These are phyloP conservation scores for Asbolus verrucosus DNA, from an alignment of 1,140 invertebrate genomes.

Conservation along the genomic window DNA sequence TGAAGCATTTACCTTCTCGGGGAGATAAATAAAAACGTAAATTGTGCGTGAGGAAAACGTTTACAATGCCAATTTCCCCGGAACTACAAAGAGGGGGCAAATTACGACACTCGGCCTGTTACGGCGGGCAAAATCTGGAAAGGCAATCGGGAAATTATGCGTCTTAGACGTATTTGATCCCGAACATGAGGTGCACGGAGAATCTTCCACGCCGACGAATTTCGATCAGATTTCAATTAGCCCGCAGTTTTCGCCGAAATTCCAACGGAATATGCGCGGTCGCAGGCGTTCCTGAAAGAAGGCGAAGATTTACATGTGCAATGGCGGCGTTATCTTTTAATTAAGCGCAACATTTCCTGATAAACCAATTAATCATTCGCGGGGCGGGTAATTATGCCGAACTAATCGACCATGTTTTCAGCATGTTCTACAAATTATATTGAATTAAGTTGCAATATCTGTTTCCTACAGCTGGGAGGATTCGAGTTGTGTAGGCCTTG, in stretches of 20 bases:
- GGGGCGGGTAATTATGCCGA: constrained; percentile 29
- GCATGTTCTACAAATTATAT: constrained; percentile 44
- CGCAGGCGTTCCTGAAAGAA: too few relatives aligned
- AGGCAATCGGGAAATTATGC: not conserved
- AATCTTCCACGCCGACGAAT: too few relatives aligned
- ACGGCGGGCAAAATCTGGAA: not conserved
- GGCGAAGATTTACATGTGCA: constrained; percentile 39
- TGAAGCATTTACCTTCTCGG: constrained; percentile 47
- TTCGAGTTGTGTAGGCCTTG: not conserved
- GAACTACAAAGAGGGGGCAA: constrained; percentile 1
- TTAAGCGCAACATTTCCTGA: constrained; percentile 33
- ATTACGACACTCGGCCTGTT: constrained; percentile 1
- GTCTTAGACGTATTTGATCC: not conserved
- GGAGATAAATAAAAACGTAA: constrained; percentile 51
- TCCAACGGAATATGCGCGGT: too few relatives aligned
- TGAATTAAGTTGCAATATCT: constrained; percentile 44
- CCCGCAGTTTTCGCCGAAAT: too few relatives aligned
- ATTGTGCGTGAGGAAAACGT: constrained; percentile 47
- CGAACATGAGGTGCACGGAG: constrained; percentile 2
- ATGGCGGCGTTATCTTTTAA: constrained; percentile 35
- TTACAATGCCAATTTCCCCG: constrained; percentile 42
- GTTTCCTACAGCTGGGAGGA: constrained; percentile 35
- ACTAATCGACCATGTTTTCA: constrained; percentile 46
- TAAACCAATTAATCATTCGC: constrained; percentile 41
- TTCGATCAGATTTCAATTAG: constrained; percentile 23